Evolutionary conservation across 2,113 vertebrate genomes (phyloP), one percentile per base, ranked within the genome.

Genomic region (Halcyon malimbica): DNA sequence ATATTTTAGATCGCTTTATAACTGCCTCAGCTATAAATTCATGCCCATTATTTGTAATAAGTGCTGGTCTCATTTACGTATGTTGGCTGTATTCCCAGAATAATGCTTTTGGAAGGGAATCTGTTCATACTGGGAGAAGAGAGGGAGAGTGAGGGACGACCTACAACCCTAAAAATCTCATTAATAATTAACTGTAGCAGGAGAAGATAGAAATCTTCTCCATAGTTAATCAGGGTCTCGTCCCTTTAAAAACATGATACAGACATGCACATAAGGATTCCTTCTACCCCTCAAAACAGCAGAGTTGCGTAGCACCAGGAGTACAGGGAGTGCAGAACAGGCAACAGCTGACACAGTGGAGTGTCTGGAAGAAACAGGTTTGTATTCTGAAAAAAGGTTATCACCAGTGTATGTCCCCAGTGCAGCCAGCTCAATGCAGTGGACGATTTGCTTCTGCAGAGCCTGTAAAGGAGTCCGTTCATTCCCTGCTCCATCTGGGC

Each of bases 41-140:
- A 75, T 95, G 51, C 71, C 83, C 64, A 90, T 96, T 97, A 92
- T 92, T 95, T 87, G 89, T 87, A 89, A 75, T 92, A 96, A 96
- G 59, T 94, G 77, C 70, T 92, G 62, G 77, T 57, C 83, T 94
- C 95, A 18, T 84, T 91, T 92, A 95, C 78, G 73, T 57, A 16
- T 79, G 50, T 62, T 96, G 95, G 96, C 95, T 69, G 23, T 76
- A 62, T 95, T 97, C 95, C 96, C 83, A 92, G 96, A 89, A 82
- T 94, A 94, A 95, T 89, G 73, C 37, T 96, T 94, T 93, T 95
- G 81, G 44, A 92, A 94, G 53, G 57, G 62, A 91, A 75, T 83
- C 13, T 79, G 44, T 76, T 91, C 92, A 67, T 62, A 83, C 12
- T 62, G 46, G 53, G 68, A 77, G 67, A 79, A 95, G 33, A 62